phyloP scores from a whole-genome alignment of 2,113 vertebrate genomes.

The Danio rerio region DNA sequence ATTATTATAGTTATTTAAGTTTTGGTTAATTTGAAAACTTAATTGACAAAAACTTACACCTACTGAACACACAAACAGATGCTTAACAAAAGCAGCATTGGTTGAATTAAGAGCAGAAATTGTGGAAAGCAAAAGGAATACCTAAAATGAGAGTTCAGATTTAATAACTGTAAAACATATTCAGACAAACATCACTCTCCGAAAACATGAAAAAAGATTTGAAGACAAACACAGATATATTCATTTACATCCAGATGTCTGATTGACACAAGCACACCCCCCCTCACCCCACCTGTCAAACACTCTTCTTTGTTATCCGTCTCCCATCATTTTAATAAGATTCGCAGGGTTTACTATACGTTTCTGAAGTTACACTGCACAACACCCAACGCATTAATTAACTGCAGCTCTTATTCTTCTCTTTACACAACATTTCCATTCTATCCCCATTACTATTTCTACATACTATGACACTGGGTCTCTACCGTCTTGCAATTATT shows the following conservation, averaged over 20 bases:
- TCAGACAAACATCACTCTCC: background rate
- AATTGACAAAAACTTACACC: background rate
- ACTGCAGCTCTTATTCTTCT: background rate
- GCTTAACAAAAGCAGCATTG: background rate
- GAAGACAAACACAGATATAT: background rate
- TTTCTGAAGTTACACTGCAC: slow-evolving; percentile 8
- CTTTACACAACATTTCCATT: background rate
- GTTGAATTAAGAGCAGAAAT: background rate
- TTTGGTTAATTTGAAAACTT: background rate
- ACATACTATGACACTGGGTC: slow-evolving; percentile 24
- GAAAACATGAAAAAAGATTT: slow-evolving; percentile 8
- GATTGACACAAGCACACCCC: background rate
- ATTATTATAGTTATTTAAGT: background rate
- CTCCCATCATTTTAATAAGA: slow-evolving; percentile 16
- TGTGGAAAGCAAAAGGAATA: background rate
- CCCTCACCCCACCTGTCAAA: slow-evolving; percentile 12
- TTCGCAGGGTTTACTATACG: background rate
- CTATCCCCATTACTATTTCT: slow-evolving; percentile 2
- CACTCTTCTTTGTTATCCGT: slow-evolving; percentile 8
- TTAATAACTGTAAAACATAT: slow-evolving; percentile 7
- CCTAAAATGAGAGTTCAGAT: background rate
- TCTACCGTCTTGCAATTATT: slow-evolving; percentile 31
- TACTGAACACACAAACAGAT: background rate
- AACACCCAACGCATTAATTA: background rate
- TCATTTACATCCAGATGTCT: slow-evolving; percentile 10